Conservation (phyloP, 30 jellyfish, hydroid and myxozoan genomes). For the Chrysaora quinquecirrha region DNA sequence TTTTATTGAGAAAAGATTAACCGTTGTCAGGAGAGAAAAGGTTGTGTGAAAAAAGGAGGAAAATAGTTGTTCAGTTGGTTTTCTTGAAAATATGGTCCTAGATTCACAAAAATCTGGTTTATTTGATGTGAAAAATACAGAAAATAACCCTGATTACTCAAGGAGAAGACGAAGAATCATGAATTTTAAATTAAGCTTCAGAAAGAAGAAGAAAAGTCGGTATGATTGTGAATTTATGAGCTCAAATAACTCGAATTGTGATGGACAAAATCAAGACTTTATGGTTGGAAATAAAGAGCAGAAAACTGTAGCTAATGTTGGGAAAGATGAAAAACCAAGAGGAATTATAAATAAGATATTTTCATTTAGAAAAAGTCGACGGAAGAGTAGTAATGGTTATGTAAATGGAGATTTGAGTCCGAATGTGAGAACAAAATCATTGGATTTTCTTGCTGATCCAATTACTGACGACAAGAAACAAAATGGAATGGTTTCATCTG, state of each 20-base stretch:
- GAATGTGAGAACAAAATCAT: slow-evolving; percentile 3
- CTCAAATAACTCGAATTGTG: not conserved
- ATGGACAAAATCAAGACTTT: not conserved
- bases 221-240: slow-evolving; percentile 7
- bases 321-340: slow-evolving; percentile 29
- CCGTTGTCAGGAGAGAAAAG: not conserved
- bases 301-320: not conserved
- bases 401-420: slow-evolving; percentile 11
- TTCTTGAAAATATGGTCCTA: slow-evolving; percentile 14
- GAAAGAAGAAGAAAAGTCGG: slow-evolving; percentile 65
- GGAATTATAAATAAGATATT: slow-evolving; percentile 19
- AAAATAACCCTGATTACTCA: not conserved
- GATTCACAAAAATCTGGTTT: not conserved
- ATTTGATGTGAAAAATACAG: not conserved
- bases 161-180: slow-evolving; percentile 39
- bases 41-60: not conserved
- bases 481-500: not conserved
- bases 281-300: not conserved
- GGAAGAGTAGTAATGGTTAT: not conserved
- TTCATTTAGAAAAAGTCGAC: slow-evolving; percentile 11
- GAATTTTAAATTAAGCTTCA: slow-evolving; percentile 52
- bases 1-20: not conserved
- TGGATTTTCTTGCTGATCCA: slow-evolving; percentile 9
- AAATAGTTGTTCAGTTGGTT: not conserved
- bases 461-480: not conserved